A percentile compares a stretch with the other conserved stretches of the same genome.
phyloP scores from a whole-genome alignment of 2,797 vertebrate species.

The Pelobates cultripes region DNA sequence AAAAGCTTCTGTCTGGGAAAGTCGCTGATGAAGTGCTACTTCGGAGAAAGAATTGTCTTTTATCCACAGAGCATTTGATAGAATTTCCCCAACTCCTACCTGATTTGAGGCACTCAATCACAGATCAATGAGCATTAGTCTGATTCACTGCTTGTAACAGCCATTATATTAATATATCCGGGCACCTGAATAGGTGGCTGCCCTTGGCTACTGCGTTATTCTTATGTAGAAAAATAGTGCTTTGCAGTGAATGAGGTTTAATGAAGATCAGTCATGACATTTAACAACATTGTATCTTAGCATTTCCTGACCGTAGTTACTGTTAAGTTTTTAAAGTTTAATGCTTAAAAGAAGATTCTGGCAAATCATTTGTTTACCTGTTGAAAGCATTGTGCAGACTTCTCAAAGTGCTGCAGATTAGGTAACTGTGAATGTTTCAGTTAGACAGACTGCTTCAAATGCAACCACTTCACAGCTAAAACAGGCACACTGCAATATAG shows the following conservation, averaged over 20 bases:
- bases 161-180: conserved; percentile 28
- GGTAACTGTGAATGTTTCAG: too few species aligned
- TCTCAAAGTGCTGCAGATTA: too few species aligned
- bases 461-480: too few species aligned
- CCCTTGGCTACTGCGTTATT: conserved; percentile 20
- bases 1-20: conserved; percentile 22
- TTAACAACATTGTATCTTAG: neutral
- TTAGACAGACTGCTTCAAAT: too few species aligned
- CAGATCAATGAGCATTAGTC: conserved; percentile 43
- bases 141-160: conserved; percentile 45
- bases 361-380: too few species aligned
- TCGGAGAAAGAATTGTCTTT: conserved; percentile 21
- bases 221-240: conserved; percentile 23
- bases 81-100: conserved; percentile 29
- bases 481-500: too few species aligned
- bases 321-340: too few species aligned
- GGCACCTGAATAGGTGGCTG: conserved; percentile 5
- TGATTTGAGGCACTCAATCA: conserved; percentile 34
- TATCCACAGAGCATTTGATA: conserved; percentile 43
- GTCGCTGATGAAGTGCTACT: conserved; percentile 18
- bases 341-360: too few species aligned
- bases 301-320: too few species aligned
- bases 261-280: neutral
- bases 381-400: too few species aligned
- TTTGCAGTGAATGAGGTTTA: neutral